phyloP scores from a whole-genome alignment of 2,113 vertebrate genomes.

The Rattus rattus region DNA sequence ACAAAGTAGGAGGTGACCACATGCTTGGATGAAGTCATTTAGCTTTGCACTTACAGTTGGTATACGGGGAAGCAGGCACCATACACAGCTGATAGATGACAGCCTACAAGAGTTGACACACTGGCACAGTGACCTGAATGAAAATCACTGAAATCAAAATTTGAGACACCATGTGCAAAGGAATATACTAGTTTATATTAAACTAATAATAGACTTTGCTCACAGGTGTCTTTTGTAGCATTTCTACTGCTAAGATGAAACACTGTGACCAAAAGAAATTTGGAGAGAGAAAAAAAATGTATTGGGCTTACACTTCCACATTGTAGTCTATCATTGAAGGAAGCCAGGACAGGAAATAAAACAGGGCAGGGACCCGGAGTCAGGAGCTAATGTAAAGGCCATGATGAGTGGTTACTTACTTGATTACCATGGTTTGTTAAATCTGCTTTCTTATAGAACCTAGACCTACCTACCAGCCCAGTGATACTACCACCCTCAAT shows the following conservation, averaged over 20 bases:
- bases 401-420: not conserved
- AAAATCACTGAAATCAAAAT: constrained; percentile 21
- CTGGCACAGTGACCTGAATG: not conserved
- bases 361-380: not conserved
- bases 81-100: fast-evolving
- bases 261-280: not conserved
- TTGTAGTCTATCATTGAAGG: not conserved
- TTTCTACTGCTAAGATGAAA: not conserved
- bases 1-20: not conserved
- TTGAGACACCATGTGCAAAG: not conserved
- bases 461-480: not conserved
- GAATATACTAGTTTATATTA: not conserved
- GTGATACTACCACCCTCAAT: too few species aligned
- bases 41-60: not conserved
- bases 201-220: not conserved
- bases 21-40: not conserved
- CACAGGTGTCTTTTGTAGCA: not conserved
- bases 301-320: not conserved
- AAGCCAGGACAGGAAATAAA: not conserved
- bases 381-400: not conserved
- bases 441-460: not conserved
- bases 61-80: not conserved
- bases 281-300: not conserved
- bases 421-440: not conserved
- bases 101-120: not conserved